These are phyloP conservation scores for Dendrolimus kikuchii DNA, from an alignment of 1,140 invertebrate species.

Conservation along the genomic window DNA sequence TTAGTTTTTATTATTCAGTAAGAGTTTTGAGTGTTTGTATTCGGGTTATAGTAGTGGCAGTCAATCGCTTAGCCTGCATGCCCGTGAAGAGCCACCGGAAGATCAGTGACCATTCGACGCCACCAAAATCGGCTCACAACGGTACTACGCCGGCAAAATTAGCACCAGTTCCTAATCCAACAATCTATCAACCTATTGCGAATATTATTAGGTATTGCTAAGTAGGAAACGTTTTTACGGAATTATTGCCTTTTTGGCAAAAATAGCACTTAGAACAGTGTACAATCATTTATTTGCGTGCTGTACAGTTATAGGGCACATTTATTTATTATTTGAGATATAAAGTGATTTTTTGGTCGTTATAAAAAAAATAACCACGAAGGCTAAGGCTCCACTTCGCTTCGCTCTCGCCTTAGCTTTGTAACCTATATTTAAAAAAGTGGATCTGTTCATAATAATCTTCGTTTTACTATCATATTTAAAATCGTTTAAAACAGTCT, in stretches of 20 bases:
- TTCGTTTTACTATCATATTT: too few relatives aligned
- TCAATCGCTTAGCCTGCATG: slow-evolving; percentile 3
- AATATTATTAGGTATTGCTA: not conserved
- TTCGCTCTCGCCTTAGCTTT: too few relatives aligned
- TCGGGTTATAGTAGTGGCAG: not conserved
- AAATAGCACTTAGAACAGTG: not conserved
- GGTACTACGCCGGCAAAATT: slow-evolving; percentile 43
- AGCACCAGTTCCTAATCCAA: slow-evolving; percentile 26
- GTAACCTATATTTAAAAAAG: too few relatives aligned
- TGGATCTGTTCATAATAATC: too few relatives aligned
- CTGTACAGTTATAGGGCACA: too few relatives aligned
- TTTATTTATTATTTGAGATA: too few relatives aligned
- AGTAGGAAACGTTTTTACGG: not conserved
- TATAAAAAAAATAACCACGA: too few relatives aligned
- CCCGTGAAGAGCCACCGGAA: slow-evolving; percentile 33
- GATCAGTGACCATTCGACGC: slow-evolving; percentile 46
- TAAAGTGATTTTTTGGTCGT: too few relatives aligned
- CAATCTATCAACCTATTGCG: slow-evolving; percentile 4
- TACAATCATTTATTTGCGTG: not conserved
- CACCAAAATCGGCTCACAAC: slow-evolving; percentile 53
- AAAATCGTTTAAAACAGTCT: too few relatives aligned
- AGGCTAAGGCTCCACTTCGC: too few relatives aligned
- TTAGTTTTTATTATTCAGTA: too few relatives aligned
- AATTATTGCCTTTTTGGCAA: not conserved
- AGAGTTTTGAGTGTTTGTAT: too few relatives aligned